Evolutionary conservation across 2,888 invertebrate species (phyloP).

Genomic region (Barypeithes pellucidus): DNA sequence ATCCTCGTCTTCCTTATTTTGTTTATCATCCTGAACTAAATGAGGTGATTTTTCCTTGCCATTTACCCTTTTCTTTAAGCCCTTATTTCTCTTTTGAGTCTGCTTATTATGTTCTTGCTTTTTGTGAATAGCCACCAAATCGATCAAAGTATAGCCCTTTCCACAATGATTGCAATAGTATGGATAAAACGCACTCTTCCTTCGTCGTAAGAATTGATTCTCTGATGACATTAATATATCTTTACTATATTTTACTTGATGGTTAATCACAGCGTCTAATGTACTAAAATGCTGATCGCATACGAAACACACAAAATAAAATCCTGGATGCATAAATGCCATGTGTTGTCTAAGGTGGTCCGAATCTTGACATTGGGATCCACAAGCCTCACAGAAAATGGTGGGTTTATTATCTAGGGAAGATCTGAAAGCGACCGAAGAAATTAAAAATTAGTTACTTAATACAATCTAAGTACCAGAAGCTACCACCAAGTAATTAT

Average conservation of each 20-base stretch:
- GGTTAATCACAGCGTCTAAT: constrained; percentile 1
- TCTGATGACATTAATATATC: constrained; percentile 2
- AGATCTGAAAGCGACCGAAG: not conserved
- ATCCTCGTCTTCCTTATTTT: not conserved
- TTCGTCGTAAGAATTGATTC: constrained; percentile 20
- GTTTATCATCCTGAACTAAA: not conserved
- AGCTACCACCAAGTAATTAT: not conserved
- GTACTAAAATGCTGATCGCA: not conserved
- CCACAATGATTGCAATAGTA: constrained; percentile 38
- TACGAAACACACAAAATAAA: constrained; percentile 10
- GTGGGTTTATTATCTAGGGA: not conserved
- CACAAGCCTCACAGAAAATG: constrained; percentile 17
- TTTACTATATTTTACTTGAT: not conserved
- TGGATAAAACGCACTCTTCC: constrained; percentile 17
- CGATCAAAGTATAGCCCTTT: constrained; percentile 26
- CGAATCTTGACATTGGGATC: not conserved
- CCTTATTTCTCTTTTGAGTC: not conserved
- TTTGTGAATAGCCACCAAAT: constrained; percentile 6
- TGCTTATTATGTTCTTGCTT: not conserved
- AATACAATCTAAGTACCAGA: not conserved
- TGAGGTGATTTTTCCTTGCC: not conserved
- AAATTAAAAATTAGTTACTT: not conserved
- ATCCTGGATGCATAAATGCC: constrained; percentile 10
- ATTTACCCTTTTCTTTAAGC: not conserved
- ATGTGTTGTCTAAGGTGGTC: not conserved